Evolutionary conservation across 2,113 vertebrate genomes (phyloP).

Genomic region (Myrmecophaga tridactyla): DNA sequence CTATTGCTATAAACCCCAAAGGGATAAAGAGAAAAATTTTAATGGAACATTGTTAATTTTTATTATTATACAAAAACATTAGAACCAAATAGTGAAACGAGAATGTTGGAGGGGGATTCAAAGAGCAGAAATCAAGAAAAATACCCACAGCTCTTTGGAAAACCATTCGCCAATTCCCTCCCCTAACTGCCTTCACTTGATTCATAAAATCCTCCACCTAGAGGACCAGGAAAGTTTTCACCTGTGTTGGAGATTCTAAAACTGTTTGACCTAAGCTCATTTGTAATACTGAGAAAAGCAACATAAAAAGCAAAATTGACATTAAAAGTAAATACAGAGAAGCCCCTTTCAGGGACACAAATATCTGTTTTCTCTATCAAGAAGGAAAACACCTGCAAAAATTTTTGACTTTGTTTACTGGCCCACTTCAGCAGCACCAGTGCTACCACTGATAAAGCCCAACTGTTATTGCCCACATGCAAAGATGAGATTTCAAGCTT

Average conservation of each 20-base stretch:
- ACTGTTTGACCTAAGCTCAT: background rate
- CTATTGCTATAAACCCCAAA: slow-evolving; percentile 11
- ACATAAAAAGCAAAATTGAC: slow-evolving; percentile 26
- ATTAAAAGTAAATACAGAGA: background rate
- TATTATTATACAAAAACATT: background rate
- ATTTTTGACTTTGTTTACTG: slow-evolving; percentile 27
- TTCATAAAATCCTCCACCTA: background rate
- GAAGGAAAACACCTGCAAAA: background rate
- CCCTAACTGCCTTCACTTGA: background rate
- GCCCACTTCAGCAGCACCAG: background rate
- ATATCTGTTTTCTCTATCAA: background rate
- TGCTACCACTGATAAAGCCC: background rate
- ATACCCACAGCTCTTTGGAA: background rate
- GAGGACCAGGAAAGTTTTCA: background rate
- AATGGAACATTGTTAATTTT: slow-evolving; percentile 35
- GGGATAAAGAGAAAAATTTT: slow-evolving; percentile 28
- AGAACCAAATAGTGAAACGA: background rate
- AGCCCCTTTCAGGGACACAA: background rate
- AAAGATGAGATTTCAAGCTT: background rate
- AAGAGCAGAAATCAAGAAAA: background rate
- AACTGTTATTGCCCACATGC: background rate
- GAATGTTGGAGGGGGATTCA: background rate
- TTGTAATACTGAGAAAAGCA: background rate
- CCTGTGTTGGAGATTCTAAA: background rate
- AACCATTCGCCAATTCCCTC: background rate